Base-by-base conservation (phyloP, 2,797 vertebrate species). In the Intellagama lesueurii region DNA sequence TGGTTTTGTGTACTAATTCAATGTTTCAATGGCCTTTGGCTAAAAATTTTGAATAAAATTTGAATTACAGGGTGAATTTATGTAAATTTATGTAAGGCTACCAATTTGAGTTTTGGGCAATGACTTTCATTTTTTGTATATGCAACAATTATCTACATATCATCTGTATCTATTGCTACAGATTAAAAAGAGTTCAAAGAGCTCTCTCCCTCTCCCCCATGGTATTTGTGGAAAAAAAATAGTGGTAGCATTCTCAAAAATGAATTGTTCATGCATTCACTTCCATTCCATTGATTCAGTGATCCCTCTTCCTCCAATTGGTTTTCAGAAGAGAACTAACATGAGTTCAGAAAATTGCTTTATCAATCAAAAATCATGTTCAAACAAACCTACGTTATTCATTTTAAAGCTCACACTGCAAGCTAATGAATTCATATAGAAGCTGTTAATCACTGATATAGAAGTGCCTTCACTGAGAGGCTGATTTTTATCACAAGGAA, bases 401-500 rank as follows among this genome's bases (percentile, higher is more conserved):
- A 88, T 83, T 73, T 47, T 70, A 86, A 22, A 77, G 78, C 83
- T 26, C 70, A 32, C 47, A 44, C 28, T 78, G 75, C 2, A 28
- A 60, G 28, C 32, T 77, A 83, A 44, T 28, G 7, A 76, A 68
- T 77, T 68, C 56, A 73, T 69, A 70, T 44, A n/a, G 49, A 83
- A 77, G 56, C 17, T 86, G 52, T 75, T 85, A 86, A 81, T 64
- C 76, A 80, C 30, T 14, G 72, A 17, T 22, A 7, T 7, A 40
- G 3, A 52, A 52, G 28, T 73, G 22, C 32, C 30, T 85, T 64
- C 22, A 64, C 7, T 80, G 68, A 79, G 85, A 64, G 2, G 35
- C 49, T 44, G 24, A 26, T 88, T 77, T 44, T 81, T 73, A 88
- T 72, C 35, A 83, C 80, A 78, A 78, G 66, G 19, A 30, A 84